Conservation (phyloP, 92 coral and sea anemone species). For the Umimayanthus kanabou region DNA sequence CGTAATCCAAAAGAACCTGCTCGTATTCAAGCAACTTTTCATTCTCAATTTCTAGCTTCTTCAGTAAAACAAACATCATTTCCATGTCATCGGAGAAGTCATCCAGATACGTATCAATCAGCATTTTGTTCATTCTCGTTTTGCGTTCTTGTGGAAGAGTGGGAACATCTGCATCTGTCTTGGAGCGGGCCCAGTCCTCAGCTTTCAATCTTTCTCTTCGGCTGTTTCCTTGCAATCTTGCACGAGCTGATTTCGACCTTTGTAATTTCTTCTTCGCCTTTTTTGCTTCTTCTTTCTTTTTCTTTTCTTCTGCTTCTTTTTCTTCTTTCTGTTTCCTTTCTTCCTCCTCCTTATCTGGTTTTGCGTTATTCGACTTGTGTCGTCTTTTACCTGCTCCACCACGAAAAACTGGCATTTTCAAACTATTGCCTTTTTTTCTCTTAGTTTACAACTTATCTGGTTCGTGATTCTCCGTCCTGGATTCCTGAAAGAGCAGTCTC, state of each 20-base stretch:
- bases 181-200: conserved; percentile 38
- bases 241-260: conserved; percentile 26
- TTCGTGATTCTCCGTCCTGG: not conserved
- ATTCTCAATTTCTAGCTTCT: conserved; percentile 32
- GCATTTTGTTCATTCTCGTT: conserved; percentile 27
- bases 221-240: conserved; percentile 31
- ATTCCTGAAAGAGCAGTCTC: not conserved
- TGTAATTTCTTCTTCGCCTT: not conserved
- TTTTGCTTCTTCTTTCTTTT: not conserved
- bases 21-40: conserved; percentile 26
- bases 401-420: conserved; percentile 18
- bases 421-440: not conserved
- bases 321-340: conserved; percentile 16
- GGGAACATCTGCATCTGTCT: conserved; percentile 38
- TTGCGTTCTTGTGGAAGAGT: conserved; percentile 27
- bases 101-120: conserved; percentile 31
- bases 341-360: conserved; percentile 12
- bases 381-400: conserved; percentile 14
- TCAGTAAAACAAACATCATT: conserved; percentile 33
- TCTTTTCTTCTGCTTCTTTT: conserved; percentile 7
- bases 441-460: not conserved
- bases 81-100: conserved; percentile 41
- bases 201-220: conserved; percentile 13
- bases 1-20: conserved; percentile 13
- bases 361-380: not conserved